Base-by-base conservation (phyloP, 2,797 vertebrate species). In the Acanthiza pusilla region DNA sequence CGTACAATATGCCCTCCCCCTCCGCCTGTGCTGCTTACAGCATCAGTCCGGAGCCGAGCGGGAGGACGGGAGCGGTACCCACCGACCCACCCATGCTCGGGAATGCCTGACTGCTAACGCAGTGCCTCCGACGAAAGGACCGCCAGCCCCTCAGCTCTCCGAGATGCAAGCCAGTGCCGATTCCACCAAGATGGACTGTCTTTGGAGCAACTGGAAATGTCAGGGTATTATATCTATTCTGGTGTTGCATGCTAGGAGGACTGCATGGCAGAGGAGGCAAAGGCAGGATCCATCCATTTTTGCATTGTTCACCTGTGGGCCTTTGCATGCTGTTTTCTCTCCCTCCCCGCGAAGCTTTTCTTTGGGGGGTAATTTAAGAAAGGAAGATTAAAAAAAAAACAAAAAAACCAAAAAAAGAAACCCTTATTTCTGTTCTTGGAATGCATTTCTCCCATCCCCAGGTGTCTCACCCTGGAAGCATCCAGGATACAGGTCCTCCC, bases 181-280 rank as follows among this genome's bases (percentile, higher is more conserved):
- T 95, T 98, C 98, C 94, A 98, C 98, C 97, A 99, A 99, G 99
- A 99, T 99, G 98, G 99, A 99, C 89, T 98, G 98, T 97, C 98
- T 99, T 91, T 99, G 99, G 99, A 99, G 98, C 98, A 97, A 98
- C 98, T 99, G 99, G 99, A 99, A 98, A 98, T 99, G 99, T 98
- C 99, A 99, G 98, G 99, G 99, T 99, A 99, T 98, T 97, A 89
- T 96, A 65, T 96, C 97, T 96, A 8, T 97, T 97, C 97, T 93
- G 7, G 96, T 97, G 94, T 96, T 97, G 97, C 97, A 98, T 97
- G 98, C 93, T 94, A 91, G 95, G 58, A 89, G 92, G 93, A 91
- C 67, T 97, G 94, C 96, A 96, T 92, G 97, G 82, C 96, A 92
- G 96, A 89, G 95, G 88, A 89, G 93, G 96, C 85, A 68, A 81